Evolutionary conservation across 2,113 vertebrate genomes (phyloP).

Genomic region (Saguinus midas): DNA sequence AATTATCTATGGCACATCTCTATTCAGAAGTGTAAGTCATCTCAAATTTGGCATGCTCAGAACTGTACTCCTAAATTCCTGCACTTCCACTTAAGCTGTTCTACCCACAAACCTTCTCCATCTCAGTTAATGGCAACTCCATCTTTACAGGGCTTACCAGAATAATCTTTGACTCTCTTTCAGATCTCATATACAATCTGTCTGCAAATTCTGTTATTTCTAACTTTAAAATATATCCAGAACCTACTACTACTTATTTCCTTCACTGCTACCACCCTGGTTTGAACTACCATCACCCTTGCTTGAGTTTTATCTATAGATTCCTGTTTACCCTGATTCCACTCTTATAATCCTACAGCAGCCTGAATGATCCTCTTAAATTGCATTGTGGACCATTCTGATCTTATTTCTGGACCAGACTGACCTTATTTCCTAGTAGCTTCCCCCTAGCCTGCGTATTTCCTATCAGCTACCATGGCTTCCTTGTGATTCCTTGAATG

Average conservation of each 20-base stretch:
- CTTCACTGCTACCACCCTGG: not conserved
- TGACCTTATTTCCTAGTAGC: not conserved
- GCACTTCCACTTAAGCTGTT: not conserved
- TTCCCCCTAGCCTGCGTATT: not conserved
- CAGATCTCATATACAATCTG: not conserved
- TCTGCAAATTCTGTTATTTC: not conserved
- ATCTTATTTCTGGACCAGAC: conserved; percentile 1
- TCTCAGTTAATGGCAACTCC: not conserved
- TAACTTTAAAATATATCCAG: not conserved
- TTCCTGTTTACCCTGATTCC: not conserved
- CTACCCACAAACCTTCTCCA: not conserved
- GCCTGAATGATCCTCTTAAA: not conserved
- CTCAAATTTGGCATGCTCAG: conserved; percentile 5
- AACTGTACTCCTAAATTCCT: not conserved
- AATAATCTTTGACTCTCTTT: conserved; percentile 24
- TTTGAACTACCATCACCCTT: not conserved
- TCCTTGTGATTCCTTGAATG: not conserved
- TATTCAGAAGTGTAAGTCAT: not conserved
- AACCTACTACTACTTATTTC: not conserved
- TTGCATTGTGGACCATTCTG: not conserved
- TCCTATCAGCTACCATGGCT: not conserved
- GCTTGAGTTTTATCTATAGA: not conserved
- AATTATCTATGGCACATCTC: not conserved
- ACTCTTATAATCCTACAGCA: not conserved
- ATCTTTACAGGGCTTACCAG: not conserved